These are phyloP conservation scores for Lordiphosa collinella DNA, from an alignment of 1,140 invertebrate genomes.

Conservation along the genomic window DNA sequence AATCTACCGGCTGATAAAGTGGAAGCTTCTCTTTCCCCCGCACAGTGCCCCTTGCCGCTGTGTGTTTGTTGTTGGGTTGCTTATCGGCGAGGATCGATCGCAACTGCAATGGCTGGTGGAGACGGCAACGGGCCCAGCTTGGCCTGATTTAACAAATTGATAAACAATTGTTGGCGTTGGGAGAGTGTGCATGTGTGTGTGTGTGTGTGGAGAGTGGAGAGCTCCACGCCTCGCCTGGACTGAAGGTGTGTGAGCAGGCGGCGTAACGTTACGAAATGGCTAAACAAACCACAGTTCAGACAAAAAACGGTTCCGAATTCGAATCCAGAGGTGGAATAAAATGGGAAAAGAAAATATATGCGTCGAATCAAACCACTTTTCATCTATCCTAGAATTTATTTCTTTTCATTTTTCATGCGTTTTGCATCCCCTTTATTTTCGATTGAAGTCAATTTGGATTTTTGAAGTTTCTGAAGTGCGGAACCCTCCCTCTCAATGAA, in stretches of 20 bases:
- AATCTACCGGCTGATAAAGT: conserved; percentile 72
- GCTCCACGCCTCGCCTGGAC: background rate
- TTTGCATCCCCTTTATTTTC: too few relatives aligned
- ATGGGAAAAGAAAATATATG: conserved; percentile 12
- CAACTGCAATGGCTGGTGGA: conserved; percentile 36
- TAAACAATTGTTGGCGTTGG: conserved; percentile 76
- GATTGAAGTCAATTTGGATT: too few relatives aligned
- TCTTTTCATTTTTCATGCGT: too few relatives aligned
- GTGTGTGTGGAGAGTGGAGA: too few relatives aligned
- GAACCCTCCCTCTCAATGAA: too few relatives aligned
- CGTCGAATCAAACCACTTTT: too few relatives aligned
- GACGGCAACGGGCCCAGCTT: conserved; percentile 56
- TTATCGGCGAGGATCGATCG: conserved; percentile 77
- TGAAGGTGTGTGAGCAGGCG: conserved; percentile 29
- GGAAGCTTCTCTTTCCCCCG: conserved; percentile 15
- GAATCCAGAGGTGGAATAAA: conserved; percentile 6
- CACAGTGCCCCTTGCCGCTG: conserved; percentile 1
- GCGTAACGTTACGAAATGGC: conserved; percentile 69
- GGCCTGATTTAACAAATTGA: conserved; percentile 76
- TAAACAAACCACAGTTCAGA: conserved; percentile 52
- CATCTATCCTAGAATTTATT: too few relatives aligned
- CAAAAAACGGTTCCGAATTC: background rate
- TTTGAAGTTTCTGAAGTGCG: too few relatives aligned
- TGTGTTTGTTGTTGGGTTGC: conserved; percentile 43
- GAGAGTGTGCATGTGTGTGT: conserved; percentile 2